Evolutionary conservation across 2,797 vertebrate species (phyloP), one percentile per base, ranked within the genome.

Genomic region (Poeciliopsis turneri): DNA sequence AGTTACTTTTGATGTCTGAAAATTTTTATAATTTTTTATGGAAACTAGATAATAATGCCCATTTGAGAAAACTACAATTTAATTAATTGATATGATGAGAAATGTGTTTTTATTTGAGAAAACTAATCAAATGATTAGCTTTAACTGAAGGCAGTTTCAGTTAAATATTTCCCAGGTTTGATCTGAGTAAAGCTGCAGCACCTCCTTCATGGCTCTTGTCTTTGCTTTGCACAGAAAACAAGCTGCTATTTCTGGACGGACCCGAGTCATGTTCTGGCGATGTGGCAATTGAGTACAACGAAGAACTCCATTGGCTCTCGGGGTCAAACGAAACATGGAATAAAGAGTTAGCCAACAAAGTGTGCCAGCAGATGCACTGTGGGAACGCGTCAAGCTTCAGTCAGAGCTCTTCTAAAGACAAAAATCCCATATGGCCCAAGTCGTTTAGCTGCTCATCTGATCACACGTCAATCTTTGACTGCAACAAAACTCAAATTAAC

Each of bases 361-460:
- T 92, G 68, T 96, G 95, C 78, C 28, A 0, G 3, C 72, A 81
- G 79, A 82, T 72, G 81, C 43, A 83, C 1, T 96, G 95, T 69
- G 92, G 90, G 33, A 0, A 0, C 0, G 43, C 39, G 0, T 0
- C 0, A 0, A 0, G 0, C 0, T 13, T 33, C 8, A 0, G 0
- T 20, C 0, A 2, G 0, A 0, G 0, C 0, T 5, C 0, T 1
- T 0, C 0, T 0, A 5, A 0, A 0, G 0, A 0, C 13, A 0
- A 0, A 9, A 0, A 2, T 33, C 1, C 11, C 0, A 0, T 86
- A 3, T 89, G 79, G 83, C 0, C 0, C 0, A 0, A 47, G 30
- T n/a, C 39, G 0, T 2, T 61, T 2, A 59, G 5, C n/a, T 59
- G 55, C 55, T 59, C 55, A 30, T 6, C 55, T 59, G 33, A 7